A percentile compares a stretch with the other conserved stretches of the same genome.
Evolutionary conservation across 1,140 invertebrate species (phyloP).

Genomic region (Neodiprion lecontei): DNA sequence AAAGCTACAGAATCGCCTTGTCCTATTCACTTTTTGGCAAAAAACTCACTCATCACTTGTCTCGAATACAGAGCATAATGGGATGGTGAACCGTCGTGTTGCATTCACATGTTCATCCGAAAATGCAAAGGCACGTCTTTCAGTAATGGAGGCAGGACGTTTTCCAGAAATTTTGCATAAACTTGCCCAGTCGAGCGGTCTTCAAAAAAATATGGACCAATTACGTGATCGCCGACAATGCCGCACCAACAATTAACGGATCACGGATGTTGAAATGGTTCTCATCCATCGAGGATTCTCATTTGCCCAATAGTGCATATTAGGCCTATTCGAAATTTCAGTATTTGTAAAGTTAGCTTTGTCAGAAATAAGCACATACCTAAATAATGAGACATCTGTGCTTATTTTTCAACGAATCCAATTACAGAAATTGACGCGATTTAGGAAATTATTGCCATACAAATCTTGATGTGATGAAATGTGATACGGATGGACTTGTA

Average conservation of each 20-base stretch:
- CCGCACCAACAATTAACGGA: constrained; percentile 20
- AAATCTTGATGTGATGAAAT: not conserved
- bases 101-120: not conserved
- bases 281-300: not conserved
- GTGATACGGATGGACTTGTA: not conserved
- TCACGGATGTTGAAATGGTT: constrained; percentile 15
- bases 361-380: not conserved
- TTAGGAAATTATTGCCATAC: not conserved
- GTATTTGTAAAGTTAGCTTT: not conserved
- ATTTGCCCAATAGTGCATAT: not conserved
- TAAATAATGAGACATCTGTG: not conserved
- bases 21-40: constrained; percentile 30
- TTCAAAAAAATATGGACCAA: constrained; percentile 24
- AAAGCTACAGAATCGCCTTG: constrained; percentile 12
- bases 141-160: constrained; percentile 33
- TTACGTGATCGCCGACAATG: constrained; percentile 14
- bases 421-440: not conserved
- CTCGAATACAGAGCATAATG: constrained; percentile 13
- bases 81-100: no score
- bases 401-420: not conserved
- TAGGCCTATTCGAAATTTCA: not conserved
- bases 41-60: constrained; percentile 9
- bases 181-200: constrained; percentile 9
- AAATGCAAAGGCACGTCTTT: constrained; percentile 28
- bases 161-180: constrained; percentile 27